Evolutionary conservation across 92 coral and sea anemone genomes (phyloP), one percentile per base, ranked within the genome.

Genomic region (Paramuricea clavata): DNA sequence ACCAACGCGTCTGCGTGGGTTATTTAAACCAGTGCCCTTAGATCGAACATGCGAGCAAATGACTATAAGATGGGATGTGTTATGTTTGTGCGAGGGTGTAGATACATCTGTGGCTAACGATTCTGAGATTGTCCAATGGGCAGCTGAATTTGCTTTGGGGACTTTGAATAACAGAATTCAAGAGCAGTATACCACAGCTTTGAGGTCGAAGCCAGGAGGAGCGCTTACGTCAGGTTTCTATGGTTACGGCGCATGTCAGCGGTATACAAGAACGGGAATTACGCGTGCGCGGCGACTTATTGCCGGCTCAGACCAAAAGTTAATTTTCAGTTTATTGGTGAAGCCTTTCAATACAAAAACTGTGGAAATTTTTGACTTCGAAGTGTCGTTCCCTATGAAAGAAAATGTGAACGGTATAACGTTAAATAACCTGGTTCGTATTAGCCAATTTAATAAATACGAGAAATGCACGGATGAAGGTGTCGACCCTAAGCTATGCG

Each of bases 71-170:
- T 60, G 90, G 19, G 98, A 94, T 34, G 98, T 86, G 23, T 83
- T 91, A 78, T 97, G 99, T 64, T 92, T 98, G 30, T 97, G 99
- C 62, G 78, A 92, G 71, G 98, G 97, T 6, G 91, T 98, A 98
- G 89, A 86, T 27, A 93, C 78, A 75, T 86, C 92, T 47, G 67
- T 97, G 30, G 70, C 89, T 1, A 93, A 91, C 32, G 86, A 91
- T 70, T 93, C 97, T 21, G 70, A 65, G 0, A 65, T 42, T 15
- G 89, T 74, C 23, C 75, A 79, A 36, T 97, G 99, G 99, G 93
- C 95, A 10, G 95, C 95, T n/a, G 98, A 97, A 42, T 89, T 85
- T 78, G 99, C 98, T 6, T 81, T 94, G 32, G 99, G 99, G 1
- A 83, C 90, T 33, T 85, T 97, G 27, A 97, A 97, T 62, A 93